phyloP scores from a whole-genome alignment of 2,113 vertebrate genomes.

The Coreoperca whiteheadi region DNA sequence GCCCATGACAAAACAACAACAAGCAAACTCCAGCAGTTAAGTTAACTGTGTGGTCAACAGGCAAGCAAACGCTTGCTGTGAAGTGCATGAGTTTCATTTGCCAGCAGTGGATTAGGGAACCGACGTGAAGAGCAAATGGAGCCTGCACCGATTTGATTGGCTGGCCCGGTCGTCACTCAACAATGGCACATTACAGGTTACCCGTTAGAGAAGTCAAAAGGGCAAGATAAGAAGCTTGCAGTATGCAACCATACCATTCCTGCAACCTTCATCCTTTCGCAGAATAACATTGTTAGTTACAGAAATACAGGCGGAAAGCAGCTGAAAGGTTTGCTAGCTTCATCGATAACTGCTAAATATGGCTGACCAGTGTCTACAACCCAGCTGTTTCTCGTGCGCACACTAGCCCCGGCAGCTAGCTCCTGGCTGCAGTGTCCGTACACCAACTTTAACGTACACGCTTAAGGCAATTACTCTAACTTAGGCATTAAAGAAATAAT shows the following conservation, averaged over 20 bases:
- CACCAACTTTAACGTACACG: constrained; percentile 12
- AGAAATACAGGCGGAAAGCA: not conserved
- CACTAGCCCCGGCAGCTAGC: constrained; percentile 49
- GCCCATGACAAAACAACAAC: not conserved
- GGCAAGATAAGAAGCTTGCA: constrained; percentile 57
- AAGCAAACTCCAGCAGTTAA: constrained; percentile 3
- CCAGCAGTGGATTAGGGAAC: constrained; percentile 60
- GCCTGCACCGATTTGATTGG: constrained; percentile 72
- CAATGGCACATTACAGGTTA: constrained; percentile 41
- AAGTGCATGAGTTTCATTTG: constrained; percentile 60
- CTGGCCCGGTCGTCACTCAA: constrained; percentile 64
- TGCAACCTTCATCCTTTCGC: not conserved
- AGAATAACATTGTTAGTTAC: accelerated
- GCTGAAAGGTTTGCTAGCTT: constrained; percentile 13
- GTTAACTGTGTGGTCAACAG: not conserved
- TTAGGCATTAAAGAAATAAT: no score
- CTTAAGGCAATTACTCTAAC: not conserved
- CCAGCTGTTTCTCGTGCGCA: constrained; percentile 62
- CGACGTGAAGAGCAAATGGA: constrained; percentile 80
- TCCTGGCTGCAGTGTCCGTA: constrained; percentile 19
- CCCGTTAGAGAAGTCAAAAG: constrained; percentile 62
- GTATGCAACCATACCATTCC: not conserved
- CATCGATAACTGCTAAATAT: constrained; percentile 57
- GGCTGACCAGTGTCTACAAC: constrained; percentile 60
- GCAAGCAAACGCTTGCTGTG: constrained; percentile 50